Evolutionary conservation across 1,140 invertebrate species (phyloP).

Genomic region (Aphelinus certus): DNA sequence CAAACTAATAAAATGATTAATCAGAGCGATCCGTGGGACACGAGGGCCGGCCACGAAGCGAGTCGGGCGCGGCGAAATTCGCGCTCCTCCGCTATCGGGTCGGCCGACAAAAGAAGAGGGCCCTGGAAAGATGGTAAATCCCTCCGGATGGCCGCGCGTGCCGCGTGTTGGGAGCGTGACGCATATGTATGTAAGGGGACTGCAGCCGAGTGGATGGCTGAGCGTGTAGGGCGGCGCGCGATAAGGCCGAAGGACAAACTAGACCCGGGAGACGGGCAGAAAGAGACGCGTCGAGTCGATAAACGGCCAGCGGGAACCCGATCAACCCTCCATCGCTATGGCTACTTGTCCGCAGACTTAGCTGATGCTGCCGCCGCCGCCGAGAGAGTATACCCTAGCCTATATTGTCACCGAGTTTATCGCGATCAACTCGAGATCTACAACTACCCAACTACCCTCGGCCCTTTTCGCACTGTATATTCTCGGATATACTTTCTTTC

Average conservation of each 20-base stretch:
- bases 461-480: too few species aligned
- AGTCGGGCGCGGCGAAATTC: too few species aligned
- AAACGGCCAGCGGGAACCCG: constrained; percentile 46
- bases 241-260: constrained; percentile 61
- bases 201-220: constrained; percentile 29
- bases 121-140: constrained; percentile 30
- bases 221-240: constrained; percentile 21
- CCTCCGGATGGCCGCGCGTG: not conserved
- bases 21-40: too few species aligned
- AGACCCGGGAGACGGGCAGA: constrained; percentile 53
- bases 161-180: constrained; percentile 9
- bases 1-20: too few species aligned
- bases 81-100: not conserved
- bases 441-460: too few species aligned
- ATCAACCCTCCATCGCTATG: constrained; percentile 51
- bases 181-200: constrained; percentile 12
- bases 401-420: not conserved
- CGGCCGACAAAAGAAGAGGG: constrained; percentile 1
- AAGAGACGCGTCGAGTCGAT: constrained; percentile 34
- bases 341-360: not conserved
- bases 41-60: not conserved
- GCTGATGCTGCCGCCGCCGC: too few species aligned
- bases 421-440: not conserved
- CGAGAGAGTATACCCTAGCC: too few species aligned
- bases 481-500: too few species aligned